Conservation (phyloP, 2,888 invertebrate genomes). For the Agrilus biguttatus region DNA sequence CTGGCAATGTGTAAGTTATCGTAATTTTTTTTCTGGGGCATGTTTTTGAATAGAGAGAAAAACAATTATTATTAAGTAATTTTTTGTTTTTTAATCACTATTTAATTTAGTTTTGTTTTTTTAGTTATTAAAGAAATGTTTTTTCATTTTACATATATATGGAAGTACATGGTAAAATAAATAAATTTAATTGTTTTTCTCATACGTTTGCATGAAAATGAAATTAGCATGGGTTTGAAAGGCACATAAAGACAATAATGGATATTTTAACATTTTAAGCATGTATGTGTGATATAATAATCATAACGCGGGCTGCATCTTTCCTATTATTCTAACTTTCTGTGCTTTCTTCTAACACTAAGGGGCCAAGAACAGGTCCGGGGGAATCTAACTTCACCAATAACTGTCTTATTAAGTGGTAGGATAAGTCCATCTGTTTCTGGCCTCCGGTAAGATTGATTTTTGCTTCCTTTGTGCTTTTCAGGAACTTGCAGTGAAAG, state of each 20-base stretch:
- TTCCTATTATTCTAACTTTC: not conserved
- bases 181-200: too few relatives aligned
- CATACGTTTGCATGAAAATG: not conserved
- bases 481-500: not conserved
- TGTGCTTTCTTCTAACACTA: conserved; percentile 5
- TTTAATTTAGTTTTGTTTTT: too few relatives aligned
- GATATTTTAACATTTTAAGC: too few relatives aligned
- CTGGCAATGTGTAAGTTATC: conserved; percentile 33
- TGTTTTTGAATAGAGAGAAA: not conserved
- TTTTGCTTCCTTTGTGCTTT: not conserved
- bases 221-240: not conserved
- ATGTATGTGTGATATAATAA: not conserved
- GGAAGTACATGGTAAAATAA: too few relatives aligned
- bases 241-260: too few relatives aligned
- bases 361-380: conserved; percentile 15
- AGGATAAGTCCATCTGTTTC: conserved; percentile 24
- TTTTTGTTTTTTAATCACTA: too few relatives aligned
- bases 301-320: not conserved
- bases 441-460: conserved; percentile 17
- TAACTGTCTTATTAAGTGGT: conserved; percentile 23
- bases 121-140: too few relatives aligned
- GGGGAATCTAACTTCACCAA: conserved; percentile 23
- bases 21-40: not conserved
- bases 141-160: too few relatives aligned
- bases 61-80: too few relatives aligned